Evolutionary conservation across 2,888 invertebrate genomes (phyloP), one percentile per base, ranked within the genome.

Genomic region (Heliconius charithonia): DNA sequence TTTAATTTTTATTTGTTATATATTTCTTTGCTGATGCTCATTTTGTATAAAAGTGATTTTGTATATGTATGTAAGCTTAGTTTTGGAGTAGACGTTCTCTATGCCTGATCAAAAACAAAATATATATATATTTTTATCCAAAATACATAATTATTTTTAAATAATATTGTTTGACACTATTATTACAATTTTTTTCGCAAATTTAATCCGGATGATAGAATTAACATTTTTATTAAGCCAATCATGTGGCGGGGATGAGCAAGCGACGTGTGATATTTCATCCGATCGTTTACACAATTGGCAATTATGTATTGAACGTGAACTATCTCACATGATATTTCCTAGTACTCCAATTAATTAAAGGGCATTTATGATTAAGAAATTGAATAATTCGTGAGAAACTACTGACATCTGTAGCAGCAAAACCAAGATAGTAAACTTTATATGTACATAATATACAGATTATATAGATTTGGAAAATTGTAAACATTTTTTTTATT

Each of bases 151-250:
- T 37, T n/a, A 59, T n/a, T 59, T 0, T 51, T 45, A 19, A 59
- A 22, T 59, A 59, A 7, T 16, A 45, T 59, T 59, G n/a, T 16
- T 25, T 72, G 29, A 37, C 32, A 32, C 25, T 45, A 37, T 37
- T 72, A 19, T 56, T 72, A 19, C 32, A 0, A 37, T 3, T 9
- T 56, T 51, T 74, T 79, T 75, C 27, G 62, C 79, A 12, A 77
- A 75, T 75, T 81, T 75, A 66, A 62, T 59, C 79, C 81, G 81
- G 79, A 81, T 76, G 79, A 41, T 65, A 19, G 32, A 81, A 79
- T 79, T 81, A 81, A 71, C 75, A 70, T 71, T 74, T 78, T 73
- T 69, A 81, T 81, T 79, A 78, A 78, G 76, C 79, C 81, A 78
- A 76, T 77, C 32, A 77, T 65, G 25, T 62, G 37, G 76, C 76